Percentiles rank a stretch among this genome's conserved stretches.
phyloP scores from a whole-genome alignment of 2,888 invertebrate genomes.

The Nysson spinosus region DNA sequence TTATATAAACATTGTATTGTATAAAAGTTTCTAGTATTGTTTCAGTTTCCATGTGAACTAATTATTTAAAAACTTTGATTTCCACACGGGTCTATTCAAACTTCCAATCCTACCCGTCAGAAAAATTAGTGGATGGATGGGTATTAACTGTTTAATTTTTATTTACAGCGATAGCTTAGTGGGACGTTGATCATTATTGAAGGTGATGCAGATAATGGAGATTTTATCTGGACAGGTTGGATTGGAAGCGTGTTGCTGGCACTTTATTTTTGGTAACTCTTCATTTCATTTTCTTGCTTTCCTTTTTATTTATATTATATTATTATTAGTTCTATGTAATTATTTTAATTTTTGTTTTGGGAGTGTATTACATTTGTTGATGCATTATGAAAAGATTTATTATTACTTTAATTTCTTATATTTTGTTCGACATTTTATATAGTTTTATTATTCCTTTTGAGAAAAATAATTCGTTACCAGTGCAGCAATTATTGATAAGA shows the following conservation, averaged over 20 bases:
- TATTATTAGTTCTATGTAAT: constrained; percentile 7
- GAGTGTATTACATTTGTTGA: too few relatives aligned
- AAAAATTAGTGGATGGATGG: constrained; percentile 13
- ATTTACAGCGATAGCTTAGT: constrained; percentile 76
- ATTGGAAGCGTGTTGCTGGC: constrained; percentile 70
- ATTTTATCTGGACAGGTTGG: constrained; percentile 71
- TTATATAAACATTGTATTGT: not conserved
- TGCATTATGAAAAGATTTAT: too few relatives aligned
- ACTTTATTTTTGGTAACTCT: constrained; percentile 70
- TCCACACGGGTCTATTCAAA: constrained; percentile 18
- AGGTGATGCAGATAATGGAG: constrained; percentile 66
- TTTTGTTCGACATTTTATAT: too few relatives aligned
- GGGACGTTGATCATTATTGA: constrained; percentile 73
- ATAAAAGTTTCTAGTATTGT: not conserved
- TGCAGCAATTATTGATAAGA: too few relatives aligned
- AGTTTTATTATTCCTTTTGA: too few relatives aligned
- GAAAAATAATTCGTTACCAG: too few relatives aligned
- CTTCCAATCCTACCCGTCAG: constrained; percentile 69
- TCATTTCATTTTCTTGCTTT: constrained; percentile 55
- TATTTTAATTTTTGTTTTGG: constrained; percentile 14
- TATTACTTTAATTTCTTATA: too few relatives aligned
- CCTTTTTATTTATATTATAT: constrained; percentile 40
- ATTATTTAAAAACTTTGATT: constrained; percentile 9
- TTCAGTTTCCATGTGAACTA: not conserved
- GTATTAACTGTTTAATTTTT: constrained; percentile 64